Conservation (phyloP, 1,140 invertebrate genomes). For the Caenorhabditis brenneri region DNA sequence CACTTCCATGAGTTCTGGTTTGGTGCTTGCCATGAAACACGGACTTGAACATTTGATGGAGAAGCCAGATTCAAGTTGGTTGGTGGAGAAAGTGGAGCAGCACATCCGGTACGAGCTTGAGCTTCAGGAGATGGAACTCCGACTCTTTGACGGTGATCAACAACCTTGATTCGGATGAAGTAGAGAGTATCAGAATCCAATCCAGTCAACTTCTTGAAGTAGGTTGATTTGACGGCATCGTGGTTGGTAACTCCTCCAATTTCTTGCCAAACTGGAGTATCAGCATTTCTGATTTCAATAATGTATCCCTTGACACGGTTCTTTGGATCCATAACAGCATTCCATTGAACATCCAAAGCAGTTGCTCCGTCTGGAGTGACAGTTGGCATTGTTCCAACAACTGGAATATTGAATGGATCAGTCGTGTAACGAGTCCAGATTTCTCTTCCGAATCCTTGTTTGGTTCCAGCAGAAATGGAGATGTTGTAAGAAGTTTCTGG, state of each 20-base stretch:
- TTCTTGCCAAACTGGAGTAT: constrained; percentile 65
- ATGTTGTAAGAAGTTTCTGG: constrained; percentile 70
- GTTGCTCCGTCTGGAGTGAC: constrained; percentile 68
- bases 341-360: constrained; percentile 68
- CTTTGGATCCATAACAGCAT: constrained; percentile 66
- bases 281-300: constrained; percentile 65
- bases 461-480: constrained; percentile 64
- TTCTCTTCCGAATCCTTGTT: constrained; percentile 60
- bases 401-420: constrained; percentile 68
- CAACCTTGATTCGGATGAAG: constrained; percentile 69
- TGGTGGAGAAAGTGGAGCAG: constrained; percentile 66
- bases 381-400: constrained; percentile 59
- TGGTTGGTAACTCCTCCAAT: constrained; percentile 62
- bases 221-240: constrained; percentile 63
- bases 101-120: constrained; percentile 68
- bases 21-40: constrained; percentile 68
- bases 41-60: constrained; percentile 65
- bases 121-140: constrained; percentile 69
- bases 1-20: constrained; percentile 64
- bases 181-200: constrained; percentile 70
- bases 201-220: constrained; percentile 62
- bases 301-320: constrained; percentile 68
- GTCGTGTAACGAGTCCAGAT: constrained; percentile 69
- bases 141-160: constrained; percentile 63
- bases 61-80: constrained; percentile 67